phyloP scores from a whole-genome alignment of 2,797 vertebrate genomes.

The Hydrolagus colliei region DNA sequence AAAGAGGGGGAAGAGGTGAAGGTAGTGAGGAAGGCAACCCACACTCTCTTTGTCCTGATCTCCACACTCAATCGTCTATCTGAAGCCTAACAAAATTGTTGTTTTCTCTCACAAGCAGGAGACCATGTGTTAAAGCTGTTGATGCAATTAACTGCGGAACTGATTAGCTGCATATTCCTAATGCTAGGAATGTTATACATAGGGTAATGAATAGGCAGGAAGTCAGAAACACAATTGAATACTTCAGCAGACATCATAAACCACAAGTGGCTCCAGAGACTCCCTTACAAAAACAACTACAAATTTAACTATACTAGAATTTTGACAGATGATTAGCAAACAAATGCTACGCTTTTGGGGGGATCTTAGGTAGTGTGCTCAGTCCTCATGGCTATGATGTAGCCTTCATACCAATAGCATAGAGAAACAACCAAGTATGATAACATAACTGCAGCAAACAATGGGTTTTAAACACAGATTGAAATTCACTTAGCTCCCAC shows the following conservation, averaged over 20 bases:
- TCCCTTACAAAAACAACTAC: neutral
- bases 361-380: neutral
- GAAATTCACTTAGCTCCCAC: neutral
- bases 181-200: neutral
- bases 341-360: neutral
- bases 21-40: neutral
- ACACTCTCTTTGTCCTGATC: no score
- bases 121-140: neutral
- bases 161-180: neutral
- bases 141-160: neutral
- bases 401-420: neutral
- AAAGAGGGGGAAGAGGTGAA: no score
- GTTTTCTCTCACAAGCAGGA: neutral
- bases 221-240: slow-evolving; percentile 2
- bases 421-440: neutral
- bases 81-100: neutral
- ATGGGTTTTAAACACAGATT: neutral
- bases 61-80: neutral
- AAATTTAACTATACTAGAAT: neutral
- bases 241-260: neutral
- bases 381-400: neutral
- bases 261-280: neutral
- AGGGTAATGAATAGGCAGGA: neutral
- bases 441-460: neutral
- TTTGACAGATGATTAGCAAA: neutral